These are phyloP conservation scores for Tipula unca DNA, from an alignment of 2,888 invertebrate species.

Conservation along the genomic window DNA sequence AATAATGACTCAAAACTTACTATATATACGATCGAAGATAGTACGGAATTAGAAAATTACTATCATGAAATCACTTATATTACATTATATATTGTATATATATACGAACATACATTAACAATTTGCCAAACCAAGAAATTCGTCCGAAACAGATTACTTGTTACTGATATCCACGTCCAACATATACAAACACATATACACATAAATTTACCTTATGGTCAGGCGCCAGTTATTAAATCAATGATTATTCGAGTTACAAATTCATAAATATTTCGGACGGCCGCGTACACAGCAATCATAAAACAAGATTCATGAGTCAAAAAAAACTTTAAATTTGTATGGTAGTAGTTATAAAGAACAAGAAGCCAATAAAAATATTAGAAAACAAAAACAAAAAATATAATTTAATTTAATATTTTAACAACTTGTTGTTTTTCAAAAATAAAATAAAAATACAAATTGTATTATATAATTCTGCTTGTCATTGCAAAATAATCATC, in stretches of 20 bases:
- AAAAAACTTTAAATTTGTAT: neutral
- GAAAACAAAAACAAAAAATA: neutral
- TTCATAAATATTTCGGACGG: neutral
- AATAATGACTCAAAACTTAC: no score
- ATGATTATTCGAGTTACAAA: neutral
- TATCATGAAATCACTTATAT: neutral
- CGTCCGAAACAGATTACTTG: neutral
- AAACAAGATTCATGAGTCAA: neutral
- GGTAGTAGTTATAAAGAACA: neutral
- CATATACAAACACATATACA: neutral
- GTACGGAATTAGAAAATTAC: neutral
- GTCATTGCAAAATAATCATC: constrained; percentile 14
- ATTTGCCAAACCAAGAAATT: neutral
- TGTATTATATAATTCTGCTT: neutral
- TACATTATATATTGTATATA: no score
- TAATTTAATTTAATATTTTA: neutral
- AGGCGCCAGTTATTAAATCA: constrained; percentile 1
- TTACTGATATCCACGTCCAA: neutral
- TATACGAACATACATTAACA: neutral
- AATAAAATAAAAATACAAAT: neutral
- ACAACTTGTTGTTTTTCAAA: neutral
- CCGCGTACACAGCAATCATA: neutral
- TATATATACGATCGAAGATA: no score
- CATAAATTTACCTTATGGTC: constrained; percentile 9
- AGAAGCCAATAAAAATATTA: neutral